Conservation (phyloP, 2,888 invertebrate species). For the Drosophila paranaensis region DNA sequence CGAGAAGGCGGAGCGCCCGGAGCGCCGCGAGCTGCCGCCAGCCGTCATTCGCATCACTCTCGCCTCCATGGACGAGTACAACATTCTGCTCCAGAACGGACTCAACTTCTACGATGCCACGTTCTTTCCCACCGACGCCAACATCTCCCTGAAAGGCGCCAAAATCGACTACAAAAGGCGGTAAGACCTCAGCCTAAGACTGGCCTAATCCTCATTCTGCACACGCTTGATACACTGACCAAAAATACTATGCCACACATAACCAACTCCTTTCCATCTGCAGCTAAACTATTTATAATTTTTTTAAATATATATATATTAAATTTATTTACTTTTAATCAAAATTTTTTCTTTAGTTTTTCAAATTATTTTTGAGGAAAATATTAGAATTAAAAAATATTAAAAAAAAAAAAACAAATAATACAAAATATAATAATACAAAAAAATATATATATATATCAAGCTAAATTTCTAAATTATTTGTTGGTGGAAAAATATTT, state of each 20-base stretch:
- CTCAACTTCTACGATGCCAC: constrained; percentile 95
- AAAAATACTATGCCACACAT: background rate
- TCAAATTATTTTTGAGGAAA: background rate
- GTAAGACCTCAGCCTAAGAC: constrained; percentile 54
- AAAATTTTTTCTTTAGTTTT: background rate
- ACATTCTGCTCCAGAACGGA: constrained; percentile 92
- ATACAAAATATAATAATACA: too few relatives aligned
- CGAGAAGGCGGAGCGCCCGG: constrained; percentile 69
- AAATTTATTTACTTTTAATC: background rate
- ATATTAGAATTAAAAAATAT: background rate
- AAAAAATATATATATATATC: too few relatives aligned
- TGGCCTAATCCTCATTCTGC: background rate
- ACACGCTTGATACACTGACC: background rate
- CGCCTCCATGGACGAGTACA: constrained; percentile 91
- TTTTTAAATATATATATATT: too few relatives aligned
- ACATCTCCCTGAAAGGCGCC: constrained; percentile 88
- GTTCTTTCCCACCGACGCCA: constrained; percentile 93
- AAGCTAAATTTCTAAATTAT: too few relatives aligned
- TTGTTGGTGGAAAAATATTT: too few relatives aligned
- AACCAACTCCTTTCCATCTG: too few relatives aligned
- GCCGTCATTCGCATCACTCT: constrained; percentile 90
- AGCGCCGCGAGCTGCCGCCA: constrained; percentile 86
- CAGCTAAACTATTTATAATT: too few relatives aligned
- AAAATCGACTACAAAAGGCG: constrained; percentile 86
- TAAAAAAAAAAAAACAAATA: too few relatives aligned